phyloP scores from a whole-genome alignment of 2,797 vertebrate genomes.

The Adelosebastes latens region DNA sequence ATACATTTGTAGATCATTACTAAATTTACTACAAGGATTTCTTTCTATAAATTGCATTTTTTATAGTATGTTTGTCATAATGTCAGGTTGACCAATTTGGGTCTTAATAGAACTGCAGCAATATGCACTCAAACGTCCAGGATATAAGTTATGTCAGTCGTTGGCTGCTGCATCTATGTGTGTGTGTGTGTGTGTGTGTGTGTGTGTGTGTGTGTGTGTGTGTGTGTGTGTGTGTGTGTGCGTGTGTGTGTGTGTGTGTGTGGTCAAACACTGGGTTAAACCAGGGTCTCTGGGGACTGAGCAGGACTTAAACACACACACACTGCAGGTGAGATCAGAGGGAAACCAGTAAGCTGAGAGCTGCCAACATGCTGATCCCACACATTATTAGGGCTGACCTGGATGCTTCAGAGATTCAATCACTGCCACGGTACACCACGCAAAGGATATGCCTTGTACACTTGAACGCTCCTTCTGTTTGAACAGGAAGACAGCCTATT shows the following conservation, averaged over 20 bases:
- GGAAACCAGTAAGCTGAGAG: slow-evolving; percentile 30
- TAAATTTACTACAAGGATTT: neutral
- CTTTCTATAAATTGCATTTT: neutral
- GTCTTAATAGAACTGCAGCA: neutral
- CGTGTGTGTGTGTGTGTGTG: slow-evolving; percentile 39
- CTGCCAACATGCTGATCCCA: slow-evolving; percentile 35
- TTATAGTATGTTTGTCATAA: neutral
- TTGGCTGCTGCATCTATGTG: neutral
- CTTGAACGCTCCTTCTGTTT: neutral
- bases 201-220: too few species aligned
- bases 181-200: too few species aligned
- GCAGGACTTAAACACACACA: slow-evolving; percentile 31
- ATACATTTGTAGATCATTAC: neutral
- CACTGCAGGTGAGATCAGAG: slow-evolving; percentile 56
- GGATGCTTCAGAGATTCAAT: neutral
- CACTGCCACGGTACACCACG: neutral
- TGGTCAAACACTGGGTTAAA: slow-evolving; percentile 10
- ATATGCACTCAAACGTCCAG: too few species aligned
- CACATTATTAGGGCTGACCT: slow-evolving; percentile 36
- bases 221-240: neutral
- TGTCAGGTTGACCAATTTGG: neutral
- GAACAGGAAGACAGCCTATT: neutral
- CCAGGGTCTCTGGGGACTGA: slow-evolving; percentile 35
- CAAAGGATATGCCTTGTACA: neutral
- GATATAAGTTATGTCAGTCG: neutral